phyloP scores from a whole-genome alignment of 1,140 invertebrate genomes.

The Charaxes varanes region DNA sequence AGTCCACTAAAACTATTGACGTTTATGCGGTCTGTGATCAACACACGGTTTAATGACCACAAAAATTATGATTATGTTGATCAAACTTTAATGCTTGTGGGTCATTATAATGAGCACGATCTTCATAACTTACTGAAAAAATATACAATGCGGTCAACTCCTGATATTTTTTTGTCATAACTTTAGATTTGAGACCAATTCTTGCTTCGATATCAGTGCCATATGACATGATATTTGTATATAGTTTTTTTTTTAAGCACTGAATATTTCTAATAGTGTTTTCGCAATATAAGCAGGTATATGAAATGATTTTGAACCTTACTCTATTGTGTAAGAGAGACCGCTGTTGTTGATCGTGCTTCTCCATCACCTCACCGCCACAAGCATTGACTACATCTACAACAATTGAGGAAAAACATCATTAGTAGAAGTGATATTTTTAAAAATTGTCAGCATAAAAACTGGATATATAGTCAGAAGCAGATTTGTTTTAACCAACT shows the following conservation, averaged over 20 bases:
- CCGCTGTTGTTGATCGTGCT: conserved; percentile 74
- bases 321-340: conserved; percentile 74
- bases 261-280: background rate
- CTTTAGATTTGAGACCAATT: too few species aligned
- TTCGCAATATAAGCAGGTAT: conserved; percentile 2
- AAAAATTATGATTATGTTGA: conserved; percentile 1
- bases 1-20: too few species aligned
- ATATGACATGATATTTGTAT: background rate
- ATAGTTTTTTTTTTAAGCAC: background rate
- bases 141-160: conserved; percentile 1
- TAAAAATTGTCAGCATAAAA: conserved; percentile 4
- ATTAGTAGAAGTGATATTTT: conserved; percentile 32
- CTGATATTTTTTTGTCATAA: too few species aligned
- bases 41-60: too few species aligned
- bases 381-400: conserved; percentile 87
- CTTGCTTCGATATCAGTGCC: too few species aligned
- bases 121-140: conserved; percentile 1
- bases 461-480: background rate
- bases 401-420: conserved; percentile 76
- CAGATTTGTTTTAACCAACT: background rate
- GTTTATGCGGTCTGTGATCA: too few species aligned
- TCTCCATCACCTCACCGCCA: conserved; percentile 79
- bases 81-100: conserved; percentile 35
- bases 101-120: conserved; percentile 14
- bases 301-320: conserved; percentile 43